Conservation (phyloP, 92 coral and sea anemone species). For the Pocillopora grandis region DNA sequence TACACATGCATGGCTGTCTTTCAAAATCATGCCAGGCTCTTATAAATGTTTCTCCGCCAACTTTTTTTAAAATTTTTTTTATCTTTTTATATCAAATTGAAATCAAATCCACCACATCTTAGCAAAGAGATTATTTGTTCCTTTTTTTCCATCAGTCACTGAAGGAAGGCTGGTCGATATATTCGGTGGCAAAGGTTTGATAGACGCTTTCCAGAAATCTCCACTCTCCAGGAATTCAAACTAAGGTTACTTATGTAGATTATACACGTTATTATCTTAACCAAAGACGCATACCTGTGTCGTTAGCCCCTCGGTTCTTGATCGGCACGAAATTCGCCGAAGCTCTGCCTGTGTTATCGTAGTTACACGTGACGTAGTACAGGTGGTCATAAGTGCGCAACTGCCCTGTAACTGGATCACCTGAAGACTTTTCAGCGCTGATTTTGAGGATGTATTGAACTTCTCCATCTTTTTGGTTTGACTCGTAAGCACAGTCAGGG, state of each 20-base stretch:
- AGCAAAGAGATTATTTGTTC: no score
- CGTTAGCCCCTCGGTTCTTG: neutral
- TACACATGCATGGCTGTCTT: no score
- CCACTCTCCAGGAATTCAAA: no score
- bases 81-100: slow-evolving; percentile 10
- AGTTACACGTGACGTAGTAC: neutral
- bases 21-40: no score
- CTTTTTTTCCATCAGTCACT: no score
- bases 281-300: neutral
- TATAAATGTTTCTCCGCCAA: no score
- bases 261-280: no score
- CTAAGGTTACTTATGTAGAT: no score
- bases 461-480: neutral
- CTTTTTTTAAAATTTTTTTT: slow-evolving; percentile 32
- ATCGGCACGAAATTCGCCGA: neutral
- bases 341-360: neutral
- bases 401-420: neutral
- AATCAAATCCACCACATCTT: no score
- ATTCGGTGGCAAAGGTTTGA: no score
- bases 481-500: neutral
- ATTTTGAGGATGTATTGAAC: neutral
- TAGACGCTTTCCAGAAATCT: no score
- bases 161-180: no score
- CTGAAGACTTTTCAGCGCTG: neutral
- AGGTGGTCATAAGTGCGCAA: neutral